These are phyloP conservation scores for Oscheius sp. DNA, from an alignment of 2,888 invertebrate species.

Conservation along the genomic window DNA sequence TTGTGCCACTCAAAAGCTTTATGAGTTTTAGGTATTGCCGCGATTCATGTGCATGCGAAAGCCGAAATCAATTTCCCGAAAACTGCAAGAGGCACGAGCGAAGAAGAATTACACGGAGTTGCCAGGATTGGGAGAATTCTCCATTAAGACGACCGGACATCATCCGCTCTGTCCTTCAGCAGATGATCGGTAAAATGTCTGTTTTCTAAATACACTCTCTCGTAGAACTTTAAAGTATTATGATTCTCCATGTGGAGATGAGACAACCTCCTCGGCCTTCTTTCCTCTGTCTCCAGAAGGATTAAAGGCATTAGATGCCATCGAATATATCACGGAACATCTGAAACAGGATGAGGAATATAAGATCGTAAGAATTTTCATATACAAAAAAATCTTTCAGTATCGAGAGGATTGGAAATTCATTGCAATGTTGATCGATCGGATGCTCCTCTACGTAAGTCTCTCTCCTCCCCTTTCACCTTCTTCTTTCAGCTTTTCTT, in stretches of 20 bases:
- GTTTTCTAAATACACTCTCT: neutral
- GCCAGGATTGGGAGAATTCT: constrained; percentile 64
- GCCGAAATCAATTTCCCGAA: constrained; percentile 74
- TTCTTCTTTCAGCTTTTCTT: constrained; percentile 70
- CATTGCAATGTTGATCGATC: constrained; percentile 73
- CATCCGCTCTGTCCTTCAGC: constrained; percentile 60
- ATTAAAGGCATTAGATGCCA: constrained; percentile 50
- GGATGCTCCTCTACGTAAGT: constrained; percentile 73
- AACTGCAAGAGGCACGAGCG: constrained; percentile 26
- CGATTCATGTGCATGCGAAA: constrained; percentile 88
- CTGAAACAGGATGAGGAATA: constrained; percentile 59
- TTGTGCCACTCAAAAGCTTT: constrained; percentile 27
- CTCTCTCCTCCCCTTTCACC: constrained; percentile 50
- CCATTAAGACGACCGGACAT: constrained; percentile 59
- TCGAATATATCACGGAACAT: constrained; percentile 67
- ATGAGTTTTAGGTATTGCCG: constrained; percentile 55
- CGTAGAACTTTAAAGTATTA: too few relatives aligned
- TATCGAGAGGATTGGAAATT: constrained; percentile 73
- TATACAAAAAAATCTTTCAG: neutral
- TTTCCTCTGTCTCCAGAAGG: constrained; percentile 32
- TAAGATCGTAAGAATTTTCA: constrained; percentile 54
- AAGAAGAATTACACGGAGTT: constrained; percentile 39
- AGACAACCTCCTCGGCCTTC: constrained; percentile 34
- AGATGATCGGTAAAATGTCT: constrained; percentile 16
- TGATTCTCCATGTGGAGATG: too few relatives aligned